Base-by-base conservation (phyloP, 2,888 invertebrate genomes). In the Rambutsinella grinnellia region DNA sequence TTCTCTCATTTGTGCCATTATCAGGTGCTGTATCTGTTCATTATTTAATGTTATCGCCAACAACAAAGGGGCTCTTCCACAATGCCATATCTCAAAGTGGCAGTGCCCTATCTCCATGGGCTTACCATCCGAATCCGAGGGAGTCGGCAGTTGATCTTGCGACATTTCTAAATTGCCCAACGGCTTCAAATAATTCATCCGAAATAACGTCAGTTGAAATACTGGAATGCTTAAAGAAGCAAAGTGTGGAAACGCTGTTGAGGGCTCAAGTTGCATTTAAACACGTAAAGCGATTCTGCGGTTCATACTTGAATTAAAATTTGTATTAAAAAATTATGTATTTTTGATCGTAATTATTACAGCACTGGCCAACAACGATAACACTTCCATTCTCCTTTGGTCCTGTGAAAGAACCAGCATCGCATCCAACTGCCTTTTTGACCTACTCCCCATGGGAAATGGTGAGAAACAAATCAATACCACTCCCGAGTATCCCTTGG, bases 71-170 rank as follows among this genome's bases (percentile, higher is more conserved):
- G 3, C 71, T 77, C 5, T 70, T 77, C 58, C 61, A 56, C 24
- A 19, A 44, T 13, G 68, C 63, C 15, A 67, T 78, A 19, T 51
- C 54, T 1, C 63, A 78, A 47, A 62, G 68, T 26, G 78, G 78
- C 17, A 66, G 57, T 17, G 68, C 63, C 21, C 36, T 68, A 0
- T 6, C 28, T 13, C 44, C 36, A 1, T 78, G 67, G 67, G 67
- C 67, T 10, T 62, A 54, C 36, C 8, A 28, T n/a, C 58, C 53
- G 1, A 62, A 63, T 5, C 72, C 78, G 1, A 21, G 46, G n/a
- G n/a, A 62, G 53, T 28, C 15, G 23, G 65, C 65, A 6, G 65
- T 65, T 1, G 36, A 28, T 15, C n/a, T 65, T 5, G 65, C 65
- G 3, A 53, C 65, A 2, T 23, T 28, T 27, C 51, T 65, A 1